Evolutionary conservation across 2,888 invertebrate genomes (phyloP).

Genomic region (Uropetala carovei): DNA sequence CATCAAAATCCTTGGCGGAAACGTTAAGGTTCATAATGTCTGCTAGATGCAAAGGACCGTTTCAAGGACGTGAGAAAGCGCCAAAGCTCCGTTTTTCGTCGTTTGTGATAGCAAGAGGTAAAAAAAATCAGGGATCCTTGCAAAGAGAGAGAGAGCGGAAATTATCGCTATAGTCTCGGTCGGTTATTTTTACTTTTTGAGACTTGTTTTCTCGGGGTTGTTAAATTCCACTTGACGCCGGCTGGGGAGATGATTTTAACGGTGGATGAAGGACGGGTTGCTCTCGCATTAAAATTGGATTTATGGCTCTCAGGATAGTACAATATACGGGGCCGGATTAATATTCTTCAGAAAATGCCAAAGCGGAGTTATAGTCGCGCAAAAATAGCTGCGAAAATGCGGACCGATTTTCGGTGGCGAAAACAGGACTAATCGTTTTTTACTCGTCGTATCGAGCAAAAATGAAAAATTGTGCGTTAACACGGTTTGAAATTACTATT

Average conservation of each 20-base stretch:
- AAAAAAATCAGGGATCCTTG: not conserved
- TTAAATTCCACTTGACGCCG: conserved; percentile 24
- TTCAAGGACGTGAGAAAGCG: no score
- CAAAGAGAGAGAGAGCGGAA: conserved; percentile 5
- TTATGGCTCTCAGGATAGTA: not conserved
- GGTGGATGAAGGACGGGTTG: not conserved
- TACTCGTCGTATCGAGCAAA: not conserved
- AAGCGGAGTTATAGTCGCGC: not conserved
- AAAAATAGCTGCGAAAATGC: not conserved
- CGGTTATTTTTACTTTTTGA: conserved; percentile 6
- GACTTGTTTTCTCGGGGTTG: not conserved
- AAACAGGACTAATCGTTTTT: not conserved
- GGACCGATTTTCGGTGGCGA: not conserved
- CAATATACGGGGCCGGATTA: not conserved
- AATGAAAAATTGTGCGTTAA: not conserved
- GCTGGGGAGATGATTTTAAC: conserved; percentile 7
- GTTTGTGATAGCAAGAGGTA: not conserved
- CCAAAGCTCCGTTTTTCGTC: not conserved
- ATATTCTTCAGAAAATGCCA: not conserved
- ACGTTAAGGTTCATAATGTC: not conserved
- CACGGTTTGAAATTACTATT: no score
- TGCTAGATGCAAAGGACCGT: no score
- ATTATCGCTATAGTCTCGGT: conserved; percentile 15
- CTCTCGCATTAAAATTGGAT: not conserved
- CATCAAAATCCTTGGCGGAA: not conserved